Evolutionary conservation across 2,113 vertebrate species (phyloP).

Genomic region (Xiphias gladius): DNA sequence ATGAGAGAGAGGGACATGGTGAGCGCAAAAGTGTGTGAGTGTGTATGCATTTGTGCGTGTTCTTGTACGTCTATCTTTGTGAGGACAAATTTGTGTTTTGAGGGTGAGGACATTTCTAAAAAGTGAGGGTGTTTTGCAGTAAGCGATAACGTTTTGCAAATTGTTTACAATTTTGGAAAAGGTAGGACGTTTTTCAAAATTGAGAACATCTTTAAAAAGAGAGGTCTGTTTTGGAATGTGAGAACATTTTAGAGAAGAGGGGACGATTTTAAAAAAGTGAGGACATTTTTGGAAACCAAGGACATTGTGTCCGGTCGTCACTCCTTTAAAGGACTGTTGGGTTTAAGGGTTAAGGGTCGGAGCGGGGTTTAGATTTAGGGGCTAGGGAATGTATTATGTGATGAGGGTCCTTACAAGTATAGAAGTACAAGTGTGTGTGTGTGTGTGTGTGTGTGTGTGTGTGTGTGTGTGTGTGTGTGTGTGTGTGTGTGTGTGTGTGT

Average conservation of each 20-base stretch:
- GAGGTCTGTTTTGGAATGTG: too few species aligned
- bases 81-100: slow-evolving; percentile 2
- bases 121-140: not conserved
- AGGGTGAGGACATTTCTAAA: not conserved
- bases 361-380: not conserved
- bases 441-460: too few species aligned
- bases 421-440: slow-evolving; percentile 26
- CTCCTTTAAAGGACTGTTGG: not conserved
- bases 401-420: slow-evolving; percentile 26
- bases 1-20: not conserved
- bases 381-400: not conserved
- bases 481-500: slow-evolving; percentile 43
- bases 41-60: not conserved
- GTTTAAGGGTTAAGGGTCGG: not conserved
- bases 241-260: too few species aligned
- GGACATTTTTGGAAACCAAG: not conserved
- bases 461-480: slow-evolving; percentile 45
- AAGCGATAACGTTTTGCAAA: not conserved
- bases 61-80: not conserved
- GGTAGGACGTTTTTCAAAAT: not conserved
- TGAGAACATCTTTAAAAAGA: not conserved
- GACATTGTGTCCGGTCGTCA: not conserved
- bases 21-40: not conserved
- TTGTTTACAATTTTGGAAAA: too few species aligned
- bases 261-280: not conserved